These are phyloP conservation scores for Ispidina picta DNA, from an alignment of 2,797 vertebrate species.

Conservation along the genomic window DNA sequence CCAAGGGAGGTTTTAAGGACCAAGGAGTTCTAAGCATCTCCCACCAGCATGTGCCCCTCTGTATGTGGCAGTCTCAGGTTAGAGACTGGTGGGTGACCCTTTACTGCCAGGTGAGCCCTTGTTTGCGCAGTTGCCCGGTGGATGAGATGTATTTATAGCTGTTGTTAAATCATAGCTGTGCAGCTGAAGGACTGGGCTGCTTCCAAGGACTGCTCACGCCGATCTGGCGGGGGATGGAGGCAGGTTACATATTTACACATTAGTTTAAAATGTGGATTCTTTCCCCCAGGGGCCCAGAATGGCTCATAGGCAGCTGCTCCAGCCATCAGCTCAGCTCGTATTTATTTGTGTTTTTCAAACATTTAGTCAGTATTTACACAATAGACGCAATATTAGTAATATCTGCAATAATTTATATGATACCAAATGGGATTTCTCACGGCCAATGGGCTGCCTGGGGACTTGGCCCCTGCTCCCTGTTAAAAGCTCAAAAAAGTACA, in stretches of 20 bases:
- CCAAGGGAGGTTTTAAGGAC: not conserved
- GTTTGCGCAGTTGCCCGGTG: conserved; percentile 54
- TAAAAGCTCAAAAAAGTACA: conserved; percentile 60
- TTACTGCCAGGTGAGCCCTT: conserved; percentile 57
- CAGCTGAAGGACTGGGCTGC: conserved; percentile 61
- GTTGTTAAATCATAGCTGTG: conserved; percentile 51
- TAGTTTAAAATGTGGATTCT: conserved; percentile 73
- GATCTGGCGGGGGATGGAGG: conserved; percentile 48
- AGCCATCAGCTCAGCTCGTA: conserved; percentile 57
- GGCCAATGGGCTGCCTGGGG: conserved; percentile 50
- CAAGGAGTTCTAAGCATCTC: not conserved
- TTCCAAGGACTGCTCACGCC: conserved; percentile 59
- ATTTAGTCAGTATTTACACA: conserved; percentile 69
- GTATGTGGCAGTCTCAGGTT: not conserved
- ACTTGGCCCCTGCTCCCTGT: conserved; percentile 61
- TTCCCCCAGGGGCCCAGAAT: conserved; percentile 36
- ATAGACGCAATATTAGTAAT: conserved; percentile 67
- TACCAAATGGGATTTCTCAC: conserved; percentile 66
- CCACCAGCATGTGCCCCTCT: fast-evolving
- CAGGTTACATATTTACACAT: conserved; percentile 75
- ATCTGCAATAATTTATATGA: conserved; percentile 67
- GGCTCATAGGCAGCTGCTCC: conserved; percentile 69
- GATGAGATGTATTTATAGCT: conserved; percentile 64
- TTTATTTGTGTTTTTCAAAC: conserved; percentile 73
- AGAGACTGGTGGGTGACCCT: not conserved